Base-by-base conservation (phyloP, 2,888 invertebrate genomes). In the Arrhopalites spinosus region DNA sequence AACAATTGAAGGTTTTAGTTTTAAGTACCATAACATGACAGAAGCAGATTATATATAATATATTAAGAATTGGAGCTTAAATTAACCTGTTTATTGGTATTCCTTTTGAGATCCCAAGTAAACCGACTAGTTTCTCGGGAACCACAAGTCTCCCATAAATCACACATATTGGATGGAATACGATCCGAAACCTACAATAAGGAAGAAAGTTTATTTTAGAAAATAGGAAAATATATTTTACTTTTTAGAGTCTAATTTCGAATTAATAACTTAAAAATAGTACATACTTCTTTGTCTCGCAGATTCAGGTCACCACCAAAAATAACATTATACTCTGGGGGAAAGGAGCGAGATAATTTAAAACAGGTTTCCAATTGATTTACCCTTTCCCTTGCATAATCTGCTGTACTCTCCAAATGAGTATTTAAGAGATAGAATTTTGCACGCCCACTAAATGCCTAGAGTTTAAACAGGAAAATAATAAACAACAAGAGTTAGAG, bases 301-400 rank as follows among this genome's bases (percentile, higher is more conserved):
- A 89, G 82, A 83, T 90, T 90, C 43, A 90, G 83, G 84, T 90
- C 90, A 0, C 90, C 90, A 36, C 87, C 90, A 84, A 89, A 88
- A 63, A 90, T 85, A 0, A 88, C 86, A 56, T 86, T 84, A 45
- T 83, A 80, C n/a, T 84, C 81, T 17, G 81, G 72, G n/a, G 83
- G 80, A 20, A 80, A 77, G 3, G 79, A 74, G 15, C 66, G 76
- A 3, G 78, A 73, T 1, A 80, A 67, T 25, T 85, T 80, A 72
- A 88, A 86, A 3, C 84, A 84, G 1, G 75, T 81, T 72, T 83
- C 83, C 50, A 88, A 83, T 80, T 89, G 89, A 1, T 82, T 83
- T 61, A 84, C 84, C 56, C 89, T 83, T 79, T 87, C 87, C 0
- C 79, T 83, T 2, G 86, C 79, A 81, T 86, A 85, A 7, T 87